Base-by-base conservation (phyloP, 2,888 invertebrate genomes). In the Encarsia formosa region DNA sequence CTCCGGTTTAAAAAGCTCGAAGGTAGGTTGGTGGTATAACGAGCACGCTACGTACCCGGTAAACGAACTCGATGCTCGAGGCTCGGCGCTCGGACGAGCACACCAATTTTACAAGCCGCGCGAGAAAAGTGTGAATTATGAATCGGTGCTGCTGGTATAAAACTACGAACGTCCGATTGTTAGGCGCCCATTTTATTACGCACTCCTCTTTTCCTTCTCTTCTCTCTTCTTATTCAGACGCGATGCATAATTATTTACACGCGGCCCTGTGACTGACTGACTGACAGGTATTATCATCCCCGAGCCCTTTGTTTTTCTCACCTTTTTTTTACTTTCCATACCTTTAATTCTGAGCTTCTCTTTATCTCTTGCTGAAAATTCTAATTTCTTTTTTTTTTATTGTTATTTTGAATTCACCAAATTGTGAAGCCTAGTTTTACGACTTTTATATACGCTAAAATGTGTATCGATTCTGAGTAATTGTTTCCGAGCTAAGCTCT, bases 81-180 rank as follows among this genome's bases (percentile, higher is more conserved):
- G 6, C 16, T 2, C 4, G 8, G 22, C 40, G 34, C 13, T 5
- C 24, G 50, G 47, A 45, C 48, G 52, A 45, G 49, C 51, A 44
- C 51, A 55, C 55, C 55, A 52, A 55, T 55, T 55, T 55, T 55
- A n/a, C n/a, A n/a, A n/a, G n/a, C n/a, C 52, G 49, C 55, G 48
- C 26, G 15, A 38, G 42, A 49, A n/a, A 38, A 42, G 51, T 44
- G 55, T 51, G 51, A 55, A 55, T 48, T 55, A 51, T 55, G 48
- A 55, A 55, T 54, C 55, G 51, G 37, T 19, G 9, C 16, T 40
- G 16, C 11, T 34, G 38, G 48, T 43, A 52, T 52, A 52, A 52
- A 43, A n/a, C 37, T 31, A 46, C 37, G 22, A 46, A 49, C 54
- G 49, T 54, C 41, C 39, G 41, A 54, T 50, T 54, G 54, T 54